Evolutionary conservation across 2,797 vertebrate genomes (phyloP).

Genomic region (Sandelia bainsii): DNA sequence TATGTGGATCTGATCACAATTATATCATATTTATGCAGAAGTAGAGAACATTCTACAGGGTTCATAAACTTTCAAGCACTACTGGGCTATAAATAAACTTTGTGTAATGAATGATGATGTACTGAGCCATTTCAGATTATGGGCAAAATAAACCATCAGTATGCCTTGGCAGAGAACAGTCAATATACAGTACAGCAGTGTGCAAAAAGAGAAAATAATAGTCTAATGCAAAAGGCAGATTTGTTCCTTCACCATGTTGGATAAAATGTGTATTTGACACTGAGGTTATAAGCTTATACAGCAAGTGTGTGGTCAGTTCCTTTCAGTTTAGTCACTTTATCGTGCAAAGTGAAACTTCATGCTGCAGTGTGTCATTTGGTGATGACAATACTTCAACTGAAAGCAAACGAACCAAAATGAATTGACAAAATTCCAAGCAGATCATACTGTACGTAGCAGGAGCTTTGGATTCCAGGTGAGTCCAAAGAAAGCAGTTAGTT

Average conservation of each 20-base stretch:
- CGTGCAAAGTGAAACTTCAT: conserved; percentile 4
- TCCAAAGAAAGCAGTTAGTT: neutral
- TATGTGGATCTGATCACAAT: too few relatives aligned
- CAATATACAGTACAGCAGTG: conserved; percentile 17
- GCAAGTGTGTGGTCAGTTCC: conserved; percentile 16
- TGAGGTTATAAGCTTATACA: neutral
- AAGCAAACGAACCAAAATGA: conserved; percentile 19
- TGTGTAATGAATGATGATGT: too few relatives aligned
- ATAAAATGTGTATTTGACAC: conserved; percentile 22
- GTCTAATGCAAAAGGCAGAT: conserved; percentile 65
- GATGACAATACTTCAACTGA: conserved; percentile 29
- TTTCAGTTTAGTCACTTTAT: conserved; percentile 40
- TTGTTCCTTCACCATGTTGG: conserved; percentile 65
- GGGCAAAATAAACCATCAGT: neutral
- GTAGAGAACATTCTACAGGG: too few relatives aligned
- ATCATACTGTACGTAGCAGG: neutral
- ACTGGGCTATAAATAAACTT: too few relatives aligned
- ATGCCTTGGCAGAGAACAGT: conserved; percentile 35
- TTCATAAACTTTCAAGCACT: too few relatives aligned
- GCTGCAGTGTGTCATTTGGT: conserved; percentile 19
- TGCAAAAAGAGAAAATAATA: conserved; percentile 11
- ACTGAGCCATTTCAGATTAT: too few relatives aligned
- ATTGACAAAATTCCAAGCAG: neutral
- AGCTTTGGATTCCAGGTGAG: neutral
- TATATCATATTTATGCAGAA: too few relatives aligned